phyloP scores from a whole-genome alignment of 2,797 vertebrate genomes.

The Peromyscus aztecus region DNA sequence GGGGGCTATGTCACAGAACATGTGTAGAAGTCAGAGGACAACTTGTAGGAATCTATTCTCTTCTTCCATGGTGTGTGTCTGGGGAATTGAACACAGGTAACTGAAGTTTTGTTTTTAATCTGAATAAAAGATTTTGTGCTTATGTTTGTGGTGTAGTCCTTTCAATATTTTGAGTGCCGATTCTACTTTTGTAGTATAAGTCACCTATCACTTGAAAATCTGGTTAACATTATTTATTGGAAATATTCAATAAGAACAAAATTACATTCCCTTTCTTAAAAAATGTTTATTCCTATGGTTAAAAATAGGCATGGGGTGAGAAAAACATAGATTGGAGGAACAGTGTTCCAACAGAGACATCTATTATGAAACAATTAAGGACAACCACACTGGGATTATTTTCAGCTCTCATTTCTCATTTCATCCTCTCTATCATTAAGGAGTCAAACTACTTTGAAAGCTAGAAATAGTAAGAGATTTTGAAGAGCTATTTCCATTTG shows the following conservation, averaged over 20 bases:
- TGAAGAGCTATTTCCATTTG: conserved; percentile 4
- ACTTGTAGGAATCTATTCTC: neutral
- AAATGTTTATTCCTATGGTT: neutral
- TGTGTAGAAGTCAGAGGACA: neutral
- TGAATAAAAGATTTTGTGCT: neutral
- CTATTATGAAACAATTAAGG: conserved; percentile 36
- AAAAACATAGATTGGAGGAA: neutral
- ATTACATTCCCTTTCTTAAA: neutral
- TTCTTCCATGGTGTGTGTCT: neutral
- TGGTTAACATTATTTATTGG: neutral
- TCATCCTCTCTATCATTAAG: neutral
- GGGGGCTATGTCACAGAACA: neutral
- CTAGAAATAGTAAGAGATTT: conserved; percentile 24
- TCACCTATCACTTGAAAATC: conserved; percentile 50
- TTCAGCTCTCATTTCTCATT: conserved; percentile 29
- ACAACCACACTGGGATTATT: conserved; percentile 4
- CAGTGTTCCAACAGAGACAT: neutral
- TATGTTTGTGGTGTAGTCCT: neutral
- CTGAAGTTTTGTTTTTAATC: neutral
- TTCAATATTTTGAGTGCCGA: conserved; percentile 1
- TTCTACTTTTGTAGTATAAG: conserved; percentile 37
- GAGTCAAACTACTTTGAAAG: conserved; percentile 26
- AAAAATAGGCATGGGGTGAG: neutral
- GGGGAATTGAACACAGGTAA: neutral
- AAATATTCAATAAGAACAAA: conserved; percentile 56